Evolutionary conservation across 2,888 invertebrate species (phyloP).

Genomic region (Heliothis peltigera): DNA sequence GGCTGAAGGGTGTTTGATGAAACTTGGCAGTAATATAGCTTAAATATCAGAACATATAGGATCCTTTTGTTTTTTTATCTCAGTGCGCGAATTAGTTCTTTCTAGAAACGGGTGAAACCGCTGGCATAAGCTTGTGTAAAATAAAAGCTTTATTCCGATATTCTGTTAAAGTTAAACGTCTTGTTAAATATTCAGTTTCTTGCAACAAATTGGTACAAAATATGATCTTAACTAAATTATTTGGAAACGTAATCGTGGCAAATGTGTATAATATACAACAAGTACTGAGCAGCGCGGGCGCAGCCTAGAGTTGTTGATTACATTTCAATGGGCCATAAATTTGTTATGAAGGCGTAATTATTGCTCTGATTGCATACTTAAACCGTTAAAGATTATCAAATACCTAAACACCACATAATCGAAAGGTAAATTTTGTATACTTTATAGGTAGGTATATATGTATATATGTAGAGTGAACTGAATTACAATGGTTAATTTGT

Average conservation of each 20-base stretch:
- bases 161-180: too few species aligned
- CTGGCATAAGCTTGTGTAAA: too few species aligned
- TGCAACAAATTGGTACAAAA: neutral
- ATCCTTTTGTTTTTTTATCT: too few species aligned
- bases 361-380: slow-evolving; percentile 55
- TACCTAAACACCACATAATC: slow-evolving; percentile 57
- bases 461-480: slow-evolving; percentile 12
- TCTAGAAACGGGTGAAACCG: too few species aligned
- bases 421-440: slow-evolving; percentile 47
- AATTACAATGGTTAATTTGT: neutral
- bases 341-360: slow-evolving; percentile 58
- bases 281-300: slow-evolving; percentile 20
- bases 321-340: slow-evolving; percentile 63
- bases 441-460: slow-evolving; percentile 14
- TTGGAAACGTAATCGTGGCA: slow-evolving; percentile 4
- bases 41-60: too few species aligned
- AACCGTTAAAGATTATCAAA: slow-evolving; percentile 56
- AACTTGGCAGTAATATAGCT: too few species aligned
- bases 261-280: slow-evolving; percentile 26
- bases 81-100: too few species aligned
- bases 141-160: too few species aligned
- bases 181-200: neutral
- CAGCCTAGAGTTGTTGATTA: slow-evolving; percentile 50
- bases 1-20: too few species aligned
- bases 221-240: neutral